Percentiles rank a stretch among this genome's conserved stretches.
Conservation (phyloP, 2,888 invertebrate species). For the Epsilonema sp. region DNA sequence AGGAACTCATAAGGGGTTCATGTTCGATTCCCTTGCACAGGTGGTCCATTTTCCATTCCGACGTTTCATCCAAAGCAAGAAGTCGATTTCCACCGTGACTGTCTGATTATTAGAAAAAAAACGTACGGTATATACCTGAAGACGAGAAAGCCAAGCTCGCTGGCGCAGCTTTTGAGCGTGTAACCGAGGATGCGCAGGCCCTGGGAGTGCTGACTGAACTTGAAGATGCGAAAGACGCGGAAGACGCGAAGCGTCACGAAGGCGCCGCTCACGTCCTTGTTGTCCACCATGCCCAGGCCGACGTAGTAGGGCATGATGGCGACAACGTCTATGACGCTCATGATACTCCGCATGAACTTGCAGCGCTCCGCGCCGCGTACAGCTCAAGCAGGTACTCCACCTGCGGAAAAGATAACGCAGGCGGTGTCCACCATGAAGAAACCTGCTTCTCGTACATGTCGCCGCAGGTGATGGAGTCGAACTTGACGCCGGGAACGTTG, state of each 20-base stretch:
- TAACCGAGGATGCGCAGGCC: slow-evolving; percentile 94
- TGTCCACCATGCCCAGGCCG: slow-evolving; percentile 56
- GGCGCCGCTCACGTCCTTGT: slow-evolving; percentile 57
- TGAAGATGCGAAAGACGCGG: slow-evolving; percentile 98
- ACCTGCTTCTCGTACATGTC: slow-evolving; percentile 60
- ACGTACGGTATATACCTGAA: too few relatives aligned
- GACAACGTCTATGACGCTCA: slow-evolving; percentile 98
- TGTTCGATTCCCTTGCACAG: too few relatives aligned
- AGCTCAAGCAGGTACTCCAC: slow-evolving; percentile 77
- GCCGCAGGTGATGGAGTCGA: slow-evolving; percentile 51
- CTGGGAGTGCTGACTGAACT: slow-evolving; percentile 97
- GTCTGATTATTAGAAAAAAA: too few relatives aligned
- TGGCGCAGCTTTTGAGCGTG: slow-evolving; percentile 83
- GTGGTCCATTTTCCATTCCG: too few relatives aligned
- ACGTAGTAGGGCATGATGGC: slow-evolving; percentile 98
- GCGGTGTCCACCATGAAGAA: slow-evolving; percentile 97
- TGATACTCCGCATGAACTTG: slow-evolving; percentile 90
- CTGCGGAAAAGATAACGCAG: slow-evolving; percentile 99
- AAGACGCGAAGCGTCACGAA: slow-evolving; percentile 97
- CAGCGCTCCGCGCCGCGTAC: slow-evolving; percentile 92
- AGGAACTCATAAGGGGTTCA: too few relatives aligned
- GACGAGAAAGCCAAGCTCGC: slow-evolving; percentile 73
- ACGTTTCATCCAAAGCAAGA: too few relatives aligned
- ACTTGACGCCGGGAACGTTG: slow-evolving; percentile 37
- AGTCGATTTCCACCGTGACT: too few relatives aligned